A percentile compares a stretch with the other conserved stretches of the same genome.
phyloP scores from a whole-genome alignment of 2,797 vertebrate species.

The Artibeus lituratus region DNA sequence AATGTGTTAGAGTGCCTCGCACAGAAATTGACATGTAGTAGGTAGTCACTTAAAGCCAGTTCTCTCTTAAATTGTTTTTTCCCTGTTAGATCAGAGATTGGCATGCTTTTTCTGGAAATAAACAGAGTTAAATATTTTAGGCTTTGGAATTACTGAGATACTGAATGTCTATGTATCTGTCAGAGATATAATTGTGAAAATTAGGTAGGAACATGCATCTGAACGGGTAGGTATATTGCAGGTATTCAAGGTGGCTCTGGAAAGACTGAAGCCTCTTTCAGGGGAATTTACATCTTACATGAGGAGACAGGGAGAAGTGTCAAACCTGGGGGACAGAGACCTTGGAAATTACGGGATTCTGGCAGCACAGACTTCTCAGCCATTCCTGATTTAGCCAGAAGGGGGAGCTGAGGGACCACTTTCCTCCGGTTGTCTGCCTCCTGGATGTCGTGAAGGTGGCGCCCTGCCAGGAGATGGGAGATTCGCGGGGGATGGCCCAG shows the following conservation, averaged over 20 bases:
- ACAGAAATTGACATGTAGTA: neutral
- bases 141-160: neutral
- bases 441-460: fast-evolving
- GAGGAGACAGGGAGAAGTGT: too few relatives aligned
- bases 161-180: neutral
- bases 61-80: neutral
- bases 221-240: neutral
- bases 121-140: neutral
- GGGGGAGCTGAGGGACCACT: neutral
- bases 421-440: neutral
- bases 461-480: neutral
- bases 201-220: neutral
- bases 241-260: neutral
- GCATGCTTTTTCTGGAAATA: neutral
- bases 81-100: neutral
- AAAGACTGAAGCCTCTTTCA: neutral
- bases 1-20: neutral
- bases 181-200: neutral
- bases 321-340: neutral
- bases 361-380: neutral
- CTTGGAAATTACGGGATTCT: neutral
- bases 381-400: neutral
- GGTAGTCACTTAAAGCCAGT: neutral
- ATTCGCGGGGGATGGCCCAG: neutral
- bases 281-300: neutral